A percentile compares a stretch with the other conserved stretches of the same genome.
phyloP scores from a whole-genome alignment of 2,888 invertebrate genomes.

The Labia minor region DNA sequence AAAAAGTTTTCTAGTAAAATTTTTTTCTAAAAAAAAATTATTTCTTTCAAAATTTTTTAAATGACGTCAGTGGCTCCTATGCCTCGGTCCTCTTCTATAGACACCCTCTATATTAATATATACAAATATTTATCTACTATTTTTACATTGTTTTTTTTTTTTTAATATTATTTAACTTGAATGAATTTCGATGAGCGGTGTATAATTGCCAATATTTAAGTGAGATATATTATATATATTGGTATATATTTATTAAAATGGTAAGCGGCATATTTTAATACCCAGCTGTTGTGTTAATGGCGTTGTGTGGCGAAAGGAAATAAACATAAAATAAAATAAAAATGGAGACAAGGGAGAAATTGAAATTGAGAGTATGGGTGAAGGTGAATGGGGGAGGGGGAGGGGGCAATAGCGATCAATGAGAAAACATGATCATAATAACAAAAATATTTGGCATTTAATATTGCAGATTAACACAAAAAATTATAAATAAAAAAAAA shows the following conservation, averaged over 20 bases:
- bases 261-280: slow-evolving; percentile 5
- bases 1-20: too few species aligned
- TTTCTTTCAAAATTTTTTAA: too few species aligned
- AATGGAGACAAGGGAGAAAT: not conserved
- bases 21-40: too few species aligned
- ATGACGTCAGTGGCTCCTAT: too few species aligned
- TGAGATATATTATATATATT: slow-evolving; percentile 13
- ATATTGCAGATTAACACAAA: slow-evolving; percentile 13
- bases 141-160: not conserved
- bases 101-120: too few species aligned
- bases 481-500: too few species aligned
- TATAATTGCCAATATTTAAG: slow-evolving; percentile 7
- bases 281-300: slow-evolving; percentile 13
- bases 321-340: slow-evolving; percentile 13
- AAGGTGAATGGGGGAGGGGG: too few species aligned
- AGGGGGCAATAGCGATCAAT: too few species aligned
- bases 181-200: not conserved
- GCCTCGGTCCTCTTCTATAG: too few species aligned
- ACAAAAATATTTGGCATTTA: slow-evolving; percentile 13
- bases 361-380: not conserved
- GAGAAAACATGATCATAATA: slow-evolving; percentile 7
- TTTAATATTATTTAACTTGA: not conserved
- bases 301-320: slow-evolving; percentile 8
- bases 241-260: too few species aligned
- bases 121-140: too few species aligned